These are phyloP conservation scores for Percopsis transmontana DNA, from an alignment of 2,113 vertebrate species.

Conservation along the genomic window DNA sequence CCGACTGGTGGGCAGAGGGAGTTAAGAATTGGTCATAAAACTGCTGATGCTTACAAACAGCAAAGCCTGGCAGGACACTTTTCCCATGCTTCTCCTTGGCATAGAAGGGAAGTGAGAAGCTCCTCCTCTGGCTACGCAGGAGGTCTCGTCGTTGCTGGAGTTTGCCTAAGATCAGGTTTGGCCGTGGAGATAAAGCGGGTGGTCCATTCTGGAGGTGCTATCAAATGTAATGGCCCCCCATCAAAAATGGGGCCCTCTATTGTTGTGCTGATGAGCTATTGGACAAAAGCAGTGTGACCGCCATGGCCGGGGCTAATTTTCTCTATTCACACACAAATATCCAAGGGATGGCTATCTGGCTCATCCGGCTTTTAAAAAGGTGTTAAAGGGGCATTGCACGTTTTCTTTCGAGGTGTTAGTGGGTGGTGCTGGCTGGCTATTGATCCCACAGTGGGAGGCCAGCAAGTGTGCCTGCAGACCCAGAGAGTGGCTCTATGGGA, in stretches of 20 bases:
- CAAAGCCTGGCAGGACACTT: constrained; percentile 26
- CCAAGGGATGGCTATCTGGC: constrained; percentile 30
- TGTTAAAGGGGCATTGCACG: constrained; percentile 28
- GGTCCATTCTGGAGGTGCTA: constrained; percentile 38
- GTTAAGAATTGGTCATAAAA: constrained; percentile 34
- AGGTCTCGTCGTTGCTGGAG: constrained; percentile 37
- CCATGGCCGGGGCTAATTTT: constrained; percentile 34
- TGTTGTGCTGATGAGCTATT: constrained; percentile 54
- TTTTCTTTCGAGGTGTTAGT: constrained; percentile 23
- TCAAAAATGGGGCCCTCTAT: constrained; percentile 36
- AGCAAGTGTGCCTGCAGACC: constrained; percentile 1
- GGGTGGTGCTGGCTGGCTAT: constrained; percentile 8
- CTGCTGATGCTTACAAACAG: constrained; percentile 34
- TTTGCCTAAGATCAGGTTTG: constrained; percentile 25
- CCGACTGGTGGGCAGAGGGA: constrained; percentile 32
- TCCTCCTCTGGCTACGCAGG: constrained; percentile 4
- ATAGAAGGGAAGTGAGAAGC: background rate
- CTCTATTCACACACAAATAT: constrained; percentile 62
- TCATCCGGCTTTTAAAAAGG: constrained; percentile 38
- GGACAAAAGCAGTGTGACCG: constrained; percentile 27
- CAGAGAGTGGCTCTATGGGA: background rate
- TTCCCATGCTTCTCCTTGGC: constrained; percentile 32
- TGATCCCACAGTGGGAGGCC: background rate
- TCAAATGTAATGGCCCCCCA: constrained; percentile 44
- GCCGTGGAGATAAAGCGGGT: constrained; percentile 37